Evolutionary conservation across 2,888 invertebrate species (phyloP), one percentile per base, ranked within the genome.

Genomic region (Drosophila longiperda): DNA sequence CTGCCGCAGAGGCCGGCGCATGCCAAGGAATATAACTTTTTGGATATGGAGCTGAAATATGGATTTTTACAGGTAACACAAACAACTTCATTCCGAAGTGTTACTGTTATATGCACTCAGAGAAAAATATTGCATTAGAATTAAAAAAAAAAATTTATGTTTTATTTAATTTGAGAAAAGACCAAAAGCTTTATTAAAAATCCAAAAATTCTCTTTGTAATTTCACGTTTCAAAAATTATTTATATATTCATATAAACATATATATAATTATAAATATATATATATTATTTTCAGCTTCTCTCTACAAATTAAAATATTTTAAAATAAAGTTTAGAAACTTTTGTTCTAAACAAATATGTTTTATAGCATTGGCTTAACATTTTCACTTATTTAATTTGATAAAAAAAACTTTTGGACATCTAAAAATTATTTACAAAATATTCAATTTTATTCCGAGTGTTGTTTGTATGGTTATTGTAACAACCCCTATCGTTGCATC

Each of bases 21-120:
- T 91, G 95, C 96, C 59, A 96, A 96, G 92, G 97, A 98, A 91
- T 97, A 98, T 93, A 95, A 95, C 89, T 98, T 99, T 94, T 94
- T 98, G 87, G 98, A 98, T 92, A 96, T 98, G 87, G 99, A 99
- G 93, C 95, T 98, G 78, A 98, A 98, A 92, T 98, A 98, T 92
- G 99, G 99, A 80, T 94, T 99, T 79, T 94, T 98, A 73, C 99
- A 99, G 96, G 98, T 98, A 93, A 72, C 42, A 20, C 58, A 70
- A 69, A 75, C 66, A 70, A 65, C 66, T 52, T 4, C 26, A 36
- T 60, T 32, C 15, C 15, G 15, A 12, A 8, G 23, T 23, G 20
- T 45, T 1, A 45, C 29, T 55, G 12, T 26, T 36, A 17, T 11
- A 11, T 55, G 55, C 38, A 26, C 38, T 8, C 4, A 3, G 23